Base-by-base conservation (phyloP, 2,888 invertebrate genomes). In the Diplazon laetatorius region DNA sequence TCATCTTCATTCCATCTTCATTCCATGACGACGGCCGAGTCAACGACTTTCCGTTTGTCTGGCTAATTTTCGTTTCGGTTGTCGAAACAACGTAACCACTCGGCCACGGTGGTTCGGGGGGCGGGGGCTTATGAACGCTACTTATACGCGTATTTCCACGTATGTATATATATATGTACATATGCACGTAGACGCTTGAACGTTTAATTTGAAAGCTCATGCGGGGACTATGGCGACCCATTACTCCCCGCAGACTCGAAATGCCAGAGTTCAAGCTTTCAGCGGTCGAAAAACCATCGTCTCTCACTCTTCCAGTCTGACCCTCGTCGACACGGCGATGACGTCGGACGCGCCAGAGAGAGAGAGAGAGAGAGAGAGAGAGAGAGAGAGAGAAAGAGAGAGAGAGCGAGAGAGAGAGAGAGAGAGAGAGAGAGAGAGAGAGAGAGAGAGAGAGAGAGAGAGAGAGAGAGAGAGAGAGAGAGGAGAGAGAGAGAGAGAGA, bases 241-340 rank as follows among this genome's bases (percentile, higher is more conserved):
- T 77, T 77, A 69, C 74, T 73, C 39, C 16, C 30, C 55, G 62
- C 39, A 55, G 60, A 66, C 68, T 46, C 46, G 62, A 73, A 74
- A 77, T 69, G 59, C 76, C 71, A 71, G 76, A 50, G 59, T 76
- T 76, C 71, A 65, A 57, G 71, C 71, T 59, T 75, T 42, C 57
- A 48, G 30, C 65, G 18, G 55, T 55, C 12, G 46, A 48, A 18
- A 14, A 9, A 42, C 30, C 16, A 44, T 39, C 42, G 50, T 18
- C 20, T 59, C 22, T 22, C 44, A n/a, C n/a, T n/a, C n/a, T n/a
- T n/a, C 12, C 14, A 18, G 39, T 74, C 66, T 8, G 50, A 48
- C 59, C 16, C 46, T 16, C 70, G 46, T 48, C 37, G 66, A 63
- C 48, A 70, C 42, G 70, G 50, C 65, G 59, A 60, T 14, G 25